Conservation (phyloP, 2,888 invertebrate species). For the Hemistola chrysoprasaria region DNA sequence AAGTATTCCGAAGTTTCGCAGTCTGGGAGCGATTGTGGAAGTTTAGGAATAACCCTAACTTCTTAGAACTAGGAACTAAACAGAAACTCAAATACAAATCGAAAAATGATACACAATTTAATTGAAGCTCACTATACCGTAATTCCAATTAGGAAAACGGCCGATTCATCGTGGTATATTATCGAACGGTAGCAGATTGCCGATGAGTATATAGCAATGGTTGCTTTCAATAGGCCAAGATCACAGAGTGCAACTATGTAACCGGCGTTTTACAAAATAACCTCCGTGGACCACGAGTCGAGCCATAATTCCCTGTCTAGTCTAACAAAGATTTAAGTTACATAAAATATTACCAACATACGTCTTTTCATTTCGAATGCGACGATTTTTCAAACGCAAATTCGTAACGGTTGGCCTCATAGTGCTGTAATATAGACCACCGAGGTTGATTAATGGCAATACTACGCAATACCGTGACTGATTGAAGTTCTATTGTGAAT, state of each 20-base stretch:
- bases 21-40: slow-evolving; percentile 8
- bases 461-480: slow-evolving; percentile 47
- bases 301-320: slow-evolving; percentile 39
- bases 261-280: slow-evolving; percentile 50
- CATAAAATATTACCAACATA: slow-evolving; percentile 2
- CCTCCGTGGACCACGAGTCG: slow-evolving; percentile 25
- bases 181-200: slow-evolving; percentile 35
- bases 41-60: slow-evolving; percentile 8
- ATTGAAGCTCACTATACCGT: background rate
- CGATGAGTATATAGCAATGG: slow-evolving; percentile 8
- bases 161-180: slow-evolving; percentile 37
- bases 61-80: background rate
- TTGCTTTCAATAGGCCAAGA: slow-evolving; percentile 24
- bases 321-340: slow-evolving; percentile 10
- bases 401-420: slow-evolving; percentile 51
- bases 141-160: slow-evolving; percentile 16
- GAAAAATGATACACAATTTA: no score
- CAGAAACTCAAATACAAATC: no score
- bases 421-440: slow-evolving; percentile 52
- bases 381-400: slow-evolving; percentile 46
- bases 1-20: slow-evolving; percentile 14
- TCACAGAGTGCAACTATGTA: slow-evolving; percentile 29
- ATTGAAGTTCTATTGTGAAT: slow-evolving; percentile 48
- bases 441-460: slow-evolving; percentile 47
- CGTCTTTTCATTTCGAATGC: slow-evolving; percentile 3